Evolutionary conservation across 2,888 invertebrate species (phyloP), one percentile per base, ranked within the genome.

Genomic region (Uropetala carovei): DNA sequence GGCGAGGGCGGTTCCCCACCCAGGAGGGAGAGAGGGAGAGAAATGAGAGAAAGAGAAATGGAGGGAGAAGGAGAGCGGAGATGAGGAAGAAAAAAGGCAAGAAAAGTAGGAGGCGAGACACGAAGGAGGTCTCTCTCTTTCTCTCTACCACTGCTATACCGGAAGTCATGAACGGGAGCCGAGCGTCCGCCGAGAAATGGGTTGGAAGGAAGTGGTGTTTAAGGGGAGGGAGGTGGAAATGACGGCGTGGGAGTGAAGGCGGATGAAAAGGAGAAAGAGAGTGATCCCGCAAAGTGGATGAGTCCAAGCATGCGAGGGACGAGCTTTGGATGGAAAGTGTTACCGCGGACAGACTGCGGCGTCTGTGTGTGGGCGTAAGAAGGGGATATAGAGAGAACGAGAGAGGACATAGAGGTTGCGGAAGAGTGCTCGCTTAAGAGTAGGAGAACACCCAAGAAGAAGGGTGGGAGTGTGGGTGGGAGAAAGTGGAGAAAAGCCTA

Each of bases 341-440:
- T 43, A 89, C 75, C 75, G 75, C 75, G 75, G 30, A 30, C 18
- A 18, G 83, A 89, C 75, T 27, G 75, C 75, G 75, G 75, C 13
- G 75, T 75, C n/a, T 60, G 18, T 60, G 18, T 16, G 22, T n/a
- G 27, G 75, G 27, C 27, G 75, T 27, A 18, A 22, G 27, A 75
- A 27, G 75, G 75, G 27, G 22, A 27, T 27, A 27, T 75, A 75
- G 27, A 27, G 75, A 13, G 64, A 27, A 22, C 9, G 75, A 75
- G 18, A 60, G 27, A 75, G 43, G 43, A 43, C 43, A 1, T 1
- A 43, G 43, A 43, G 43, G 43, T 43, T 27, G 75, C 27, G 75
- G 75, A 27, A 75, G 75, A 18, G 75, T 75, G 22, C 22, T 75
- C 27, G 10, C 75, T 43, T 43, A 43, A 43, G 43, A 43, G 43